Percentiles rank a stretch among this genome's conserved stretches.
These are phyloP conservation scores for Phortica magna DNA, from an alignment of 2,888 invertebrate species.

Conservation along the genomic window DNA sequence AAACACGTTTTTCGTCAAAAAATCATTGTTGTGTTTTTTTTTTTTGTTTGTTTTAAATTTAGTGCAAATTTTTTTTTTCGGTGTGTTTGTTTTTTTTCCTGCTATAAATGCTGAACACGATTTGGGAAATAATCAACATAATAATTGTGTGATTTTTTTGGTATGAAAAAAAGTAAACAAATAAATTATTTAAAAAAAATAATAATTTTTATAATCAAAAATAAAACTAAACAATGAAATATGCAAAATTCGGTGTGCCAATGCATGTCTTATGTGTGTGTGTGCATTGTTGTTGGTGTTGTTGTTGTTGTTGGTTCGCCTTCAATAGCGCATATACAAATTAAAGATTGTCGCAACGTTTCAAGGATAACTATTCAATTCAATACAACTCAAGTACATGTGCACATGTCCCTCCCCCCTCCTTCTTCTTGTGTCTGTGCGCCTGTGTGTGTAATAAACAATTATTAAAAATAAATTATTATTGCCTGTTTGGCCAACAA, in stretches of 20 bases:
- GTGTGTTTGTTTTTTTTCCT: no score
- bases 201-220: constrained; percentile 27
- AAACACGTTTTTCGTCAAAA: no score
- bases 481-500: background rate
- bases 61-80: background rate
- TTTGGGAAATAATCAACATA: no score
- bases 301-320: background rate
- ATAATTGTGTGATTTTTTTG: no score
- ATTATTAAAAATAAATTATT: constrained; percentile 34
- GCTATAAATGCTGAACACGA: no score
- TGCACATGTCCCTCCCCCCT: background rate
- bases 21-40: constrained; percentile 25
- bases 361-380: constrained; percentile 15
- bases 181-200: no score
- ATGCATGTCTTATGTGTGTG: constrained; percentile 30
- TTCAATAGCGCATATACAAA: background rate
- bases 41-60: constrained; percentile 16
- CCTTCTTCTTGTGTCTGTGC: background rate
- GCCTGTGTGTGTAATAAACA: constrained; percentile 22
- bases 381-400: background rate
- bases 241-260: no score
- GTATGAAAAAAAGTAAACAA: no score
- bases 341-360: constrained; percentile 1
- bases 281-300: constrained; percentile 9
- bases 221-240: no score